Evolutionary conservation across 2,888 invertebrate species (phyloP), one percentile per base, ranked within the genome.

Genomic region (Philopedon plagiatum): DNA sequence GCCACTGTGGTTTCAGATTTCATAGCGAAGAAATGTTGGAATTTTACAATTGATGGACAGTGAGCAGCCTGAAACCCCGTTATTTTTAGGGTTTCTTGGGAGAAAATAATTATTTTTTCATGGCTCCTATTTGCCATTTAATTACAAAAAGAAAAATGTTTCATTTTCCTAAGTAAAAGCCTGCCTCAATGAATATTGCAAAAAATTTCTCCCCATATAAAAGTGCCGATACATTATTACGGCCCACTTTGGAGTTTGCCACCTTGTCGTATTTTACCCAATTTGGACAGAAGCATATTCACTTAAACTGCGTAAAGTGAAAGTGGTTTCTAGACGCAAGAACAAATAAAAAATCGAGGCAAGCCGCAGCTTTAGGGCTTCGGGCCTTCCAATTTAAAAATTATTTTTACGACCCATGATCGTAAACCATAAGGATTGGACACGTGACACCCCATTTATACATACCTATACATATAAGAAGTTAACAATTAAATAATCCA

Each of bases 361-460:
- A 62, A 70, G 63, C 61, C 34, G 70, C 69, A 70, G 63, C 66
- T 62, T 62, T 73, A 64, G 69, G 73, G 73, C 68, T 73, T 73
- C 57, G 23, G 37, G 67, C 23, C 23, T 18, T 9, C 54, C 39
- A 51, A 37, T 63, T 62, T 32, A 32, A 61, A 34, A 41, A 46
- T 9, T 61, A 34, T 58, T 58, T 39, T 26, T 15, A n/a, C n/a
- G n/a, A n/a, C n/a, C 21, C 26, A 21, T n/a, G 41, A 13, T 26
- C 26, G 39, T 58, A 58, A 58, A 58, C 19, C 37, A 21, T 2
- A 37, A 41, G 11, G 23, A 13, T 58, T 41, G n/a, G 41, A 26
- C 58, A 58, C 21, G 34, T 58, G 19, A 37, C 19, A 39, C 13
- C 8, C 11, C 2, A 54, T 54, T 54, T 29, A 8, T 15, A 34